Evolutionary conservation across 2,797 vertebrate species (phyloP), one percentile per base, ranked within the genome.

Genomic region (Chloroceryle amazona): DNA sequence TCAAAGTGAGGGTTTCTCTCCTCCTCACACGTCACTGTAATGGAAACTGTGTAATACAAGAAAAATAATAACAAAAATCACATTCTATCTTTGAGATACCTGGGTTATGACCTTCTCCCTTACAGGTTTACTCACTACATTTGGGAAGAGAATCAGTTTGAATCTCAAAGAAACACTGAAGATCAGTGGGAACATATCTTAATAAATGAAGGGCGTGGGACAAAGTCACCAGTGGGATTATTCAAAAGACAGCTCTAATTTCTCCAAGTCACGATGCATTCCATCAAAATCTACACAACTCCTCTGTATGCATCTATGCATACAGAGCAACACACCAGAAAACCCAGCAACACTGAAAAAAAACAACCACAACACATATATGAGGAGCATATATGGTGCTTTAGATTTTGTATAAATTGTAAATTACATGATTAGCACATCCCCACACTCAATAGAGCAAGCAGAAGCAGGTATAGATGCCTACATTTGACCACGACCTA

Each of bases 181-280:
- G 19, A 74, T 31, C 39, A 39, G n/a, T 5, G 16, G 19, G 28
- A 46, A 65, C 2, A 7, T 23, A 61, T 55, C 81, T 66, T 39
- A 75, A 18, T 72, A 84, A 46, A 23, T 1, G 2, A 74, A 86
- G 25, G 16, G 47, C 39, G 22, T 58, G 87, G 68, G 80, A 33
- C 17, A 71, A 93, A 93, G 93, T 76, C 78, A 85, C 13, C 28
- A 65, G 29, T 21, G 25, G 46, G 2, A 63, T 62, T 8, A 75
- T 47, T 68, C 80, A 95, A 91, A 73, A 73, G 66, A 89, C 60
- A 90, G 25, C 28, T 62, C 3, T n/a, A 21, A n/a, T 86, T 86
- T 91, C 73, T 3, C 33, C 60, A 63, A 81, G 60, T 89, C 86
- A 82, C 74, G 67, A 86, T 71, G 67, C 76, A 41, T 61, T 62